phyloP scores from a whole-genome alignment of 2,888 invertebrate genomes.

The Aromia moschata region DNA sequence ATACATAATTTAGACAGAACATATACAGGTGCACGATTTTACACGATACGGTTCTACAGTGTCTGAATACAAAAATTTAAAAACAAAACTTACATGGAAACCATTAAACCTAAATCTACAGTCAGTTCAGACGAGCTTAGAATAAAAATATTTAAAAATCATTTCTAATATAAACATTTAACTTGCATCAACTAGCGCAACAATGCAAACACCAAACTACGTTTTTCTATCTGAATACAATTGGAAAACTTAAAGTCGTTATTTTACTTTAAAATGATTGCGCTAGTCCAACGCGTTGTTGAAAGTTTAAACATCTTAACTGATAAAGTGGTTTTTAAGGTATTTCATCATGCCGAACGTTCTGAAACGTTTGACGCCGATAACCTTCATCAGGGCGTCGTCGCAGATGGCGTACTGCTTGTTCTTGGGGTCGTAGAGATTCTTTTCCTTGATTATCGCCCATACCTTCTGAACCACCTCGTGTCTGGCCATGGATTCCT shows the following conservation, averaged over 20 bases:
- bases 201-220: constrained; percentile 36
- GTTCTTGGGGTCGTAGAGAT: constrained; percentile 92
- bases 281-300: constrained; percentile 5
- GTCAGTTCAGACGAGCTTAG: constrained; percentile 43
- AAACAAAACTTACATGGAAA: constrained; percentile 9
- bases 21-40: constrained; percentile 46
- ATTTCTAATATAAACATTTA: constrained; percentile 31
- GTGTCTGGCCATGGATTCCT: constrained; percentile 84
- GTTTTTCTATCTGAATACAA: constrained; percentile 16
- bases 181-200: constrained; percentile 27
- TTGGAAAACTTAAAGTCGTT: constrained; percentile 2
- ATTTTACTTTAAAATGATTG: constrained; percentile 3
- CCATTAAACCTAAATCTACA: constrained; percentile 40
- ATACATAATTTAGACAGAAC: constrained; percentile 42
- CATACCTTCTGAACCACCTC: constrained; percentile 92
- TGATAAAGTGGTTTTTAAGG: constrained; percentile 87
- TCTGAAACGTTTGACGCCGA: constrained; percentile 91
- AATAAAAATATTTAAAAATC: constrained; percentile 35
- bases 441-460: constrained; percentile 88
- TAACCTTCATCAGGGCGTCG: constrained; percentile 86
- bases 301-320: constrained; percentile 60
- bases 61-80: constrained; percentile 35
- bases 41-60: constrained; percentile 38
- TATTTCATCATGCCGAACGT: constrained; percentile 98
- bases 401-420: constrained; percentile 96